Percentiles rank a stretch among this genome's conserved stretches.
phyloP scores from a whole-genome alignment of 2,113 vertebrate genomes.

The Campylorhamphus procurvoides region DNA sequence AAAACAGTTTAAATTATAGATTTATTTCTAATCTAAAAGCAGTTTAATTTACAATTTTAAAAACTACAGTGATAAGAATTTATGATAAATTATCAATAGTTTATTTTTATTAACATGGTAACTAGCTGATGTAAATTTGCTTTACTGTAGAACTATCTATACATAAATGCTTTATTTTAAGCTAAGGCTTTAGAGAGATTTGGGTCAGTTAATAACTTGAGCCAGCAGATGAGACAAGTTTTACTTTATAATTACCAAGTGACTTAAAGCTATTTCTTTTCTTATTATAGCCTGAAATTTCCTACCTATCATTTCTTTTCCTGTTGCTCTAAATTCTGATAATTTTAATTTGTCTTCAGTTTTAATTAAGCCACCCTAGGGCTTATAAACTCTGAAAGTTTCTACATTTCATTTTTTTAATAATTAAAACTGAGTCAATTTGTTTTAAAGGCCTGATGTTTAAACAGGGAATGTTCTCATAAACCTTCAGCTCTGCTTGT shows the following conservation, averaged over 20 bases:
- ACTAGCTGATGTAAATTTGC: not conserved
- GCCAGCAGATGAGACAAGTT: not conserved
- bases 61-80: not conserved
- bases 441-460: not conserved
- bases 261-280: conserved; percentile 3
- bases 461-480: conserved; percentile 2
- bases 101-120: not conserved
- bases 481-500: not conserved
- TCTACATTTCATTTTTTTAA: conserved; percentile 2
- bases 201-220: not conserved
- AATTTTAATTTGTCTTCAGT: not conserved
- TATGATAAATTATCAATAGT: not conserved
- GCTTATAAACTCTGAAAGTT: conserved; percentile 16
- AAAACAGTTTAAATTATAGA: not conserved
- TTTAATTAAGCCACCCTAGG: conserved; percentile 38
- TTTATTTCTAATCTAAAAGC: not conserved
- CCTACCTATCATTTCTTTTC: not conserved
- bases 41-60: not conserved
- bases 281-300: not conserved
- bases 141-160: not conserved
- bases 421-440: conserved; percentile 21
- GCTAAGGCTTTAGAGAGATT: not conserved
- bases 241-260: not conserved
- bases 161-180: not conserved
- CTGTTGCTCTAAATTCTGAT: not conserved